These are phyloP conservation scores for Platanista minor DNA, from an alignment of 2,113 vertebrate species.

Conservation along the genomic window DNA sequence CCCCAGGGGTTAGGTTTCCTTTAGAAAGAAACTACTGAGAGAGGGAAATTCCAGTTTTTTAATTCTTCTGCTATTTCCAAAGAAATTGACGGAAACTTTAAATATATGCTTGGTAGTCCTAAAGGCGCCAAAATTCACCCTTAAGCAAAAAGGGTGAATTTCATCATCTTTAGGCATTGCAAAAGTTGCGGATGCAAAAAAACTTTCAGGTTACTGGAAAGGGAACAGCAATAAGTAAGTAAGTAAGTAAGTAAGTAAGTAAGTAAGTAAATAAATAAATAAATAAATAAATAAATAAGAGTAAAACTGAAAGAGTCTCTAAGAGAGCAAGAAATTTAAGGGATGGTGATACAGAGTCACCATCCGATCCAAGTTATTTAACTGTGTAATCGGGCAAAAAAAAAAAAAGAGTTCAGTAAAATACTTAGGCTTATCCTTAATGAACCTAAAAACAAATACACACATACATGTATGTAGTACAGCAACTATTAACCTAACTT, in stretches of 20 bases:
- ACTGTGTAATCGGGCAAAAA: not conserved
- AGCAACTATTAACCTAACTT: not conserved
- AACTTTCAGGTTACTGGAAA: not conserved
- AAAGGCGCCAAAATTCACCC: not conserved
- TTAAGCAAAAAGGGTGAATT: conserved; percentile 26
- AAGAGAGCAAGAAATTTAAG: not conserved
- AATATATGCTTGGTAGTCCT: conserved; percentile 18
- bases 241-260: not conserved
- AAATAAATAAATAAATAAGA: not conserved
- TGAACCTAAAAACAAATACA: not conserved
- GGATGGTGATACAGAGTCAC: not conserved
- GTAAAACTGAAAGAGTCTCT: not conserved
- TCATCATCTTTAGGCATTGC: not conserved
- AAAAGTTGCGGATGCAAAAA: not conserved
- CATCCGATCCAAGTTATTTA: not conserved
- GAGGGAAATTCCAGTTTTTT: conserved; percentile 37
- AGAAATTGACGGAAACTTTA: conserved; percentile 54
- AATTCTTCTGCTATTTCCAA: conserved; percentile 57
- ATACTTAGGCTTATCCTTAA: not conserved
- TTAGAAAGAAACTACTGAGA: conserved; percentile 43
- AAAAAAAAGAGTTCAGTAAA: not conserved
- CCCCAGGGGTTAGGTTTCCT: conserved; percentile 52
- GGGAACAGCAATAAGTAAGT: not conserved
- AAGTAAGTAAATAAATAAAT: not conserved
- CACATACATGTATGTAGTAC: not conserved